Conservation (phyloP, 2,888 invertebrate species). For the Limenitis camilla region DNA sequence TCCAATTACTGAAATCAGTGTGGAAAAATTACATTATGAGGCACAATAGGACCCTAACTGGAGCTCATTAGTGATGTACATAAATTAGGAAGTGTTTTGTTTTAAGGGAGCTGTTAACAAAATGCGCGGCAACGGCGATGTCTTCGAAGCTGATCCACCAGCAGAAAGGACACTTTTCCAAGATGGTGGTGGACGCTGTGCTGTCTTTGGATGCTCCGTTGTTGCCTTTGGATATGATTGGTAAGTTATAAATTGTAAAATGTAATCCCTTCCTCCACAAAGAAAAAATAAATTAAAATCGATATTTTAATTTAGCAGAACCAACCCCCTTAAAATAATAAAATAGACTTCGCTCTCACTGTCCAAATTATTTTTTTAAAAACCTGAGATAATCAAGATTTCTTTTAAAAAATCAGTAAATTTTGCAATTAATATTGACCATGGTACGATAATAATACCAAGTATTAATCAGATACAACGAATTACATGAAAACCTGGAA, state of each 20-base stretch:
- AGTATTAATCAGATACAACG: no score
- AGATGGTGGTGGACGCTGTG: constrained; percentile 98
- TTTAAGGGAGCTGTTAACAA: constrained; percentile 76
- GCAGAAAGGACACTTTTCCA: constrained; percentile 96
- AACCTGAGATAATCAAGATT: no score
- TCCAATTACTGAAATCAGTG: constrained; percentile 29
- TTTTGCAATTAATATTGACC: no score
- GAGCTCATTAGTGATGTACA: neutral
- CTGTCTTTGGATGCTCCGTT: constrained; percentile 85
- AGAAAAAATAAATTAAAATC: no score
- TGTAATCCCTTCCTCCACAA: no score
- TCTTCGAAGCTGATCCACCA: constrained; percentile 97
- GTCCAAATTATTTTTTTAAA: no score
- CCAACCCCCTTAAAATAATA: no score
- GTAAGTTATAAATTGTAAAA: constrained; percentile 33
- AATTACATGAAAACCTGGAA: no score
- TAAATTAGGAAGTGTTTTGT: neutral
- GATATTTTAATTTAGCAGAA: no score
- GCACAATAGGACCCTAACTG: neutral
- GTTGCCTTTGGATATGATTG: constrained; percentile 98
- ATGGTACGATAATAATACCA: no score
- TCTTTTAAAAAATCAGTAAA: no score
- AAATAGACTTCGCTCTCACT: no score
- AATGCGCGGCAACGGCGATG: constrained; percentile 97
- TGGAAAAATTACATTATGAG: constrained; percentile 16